Evolutionary conservation across 2,797 vertebrate species (phyloP).

Genomic region (Diceros bicornis): DNA sequence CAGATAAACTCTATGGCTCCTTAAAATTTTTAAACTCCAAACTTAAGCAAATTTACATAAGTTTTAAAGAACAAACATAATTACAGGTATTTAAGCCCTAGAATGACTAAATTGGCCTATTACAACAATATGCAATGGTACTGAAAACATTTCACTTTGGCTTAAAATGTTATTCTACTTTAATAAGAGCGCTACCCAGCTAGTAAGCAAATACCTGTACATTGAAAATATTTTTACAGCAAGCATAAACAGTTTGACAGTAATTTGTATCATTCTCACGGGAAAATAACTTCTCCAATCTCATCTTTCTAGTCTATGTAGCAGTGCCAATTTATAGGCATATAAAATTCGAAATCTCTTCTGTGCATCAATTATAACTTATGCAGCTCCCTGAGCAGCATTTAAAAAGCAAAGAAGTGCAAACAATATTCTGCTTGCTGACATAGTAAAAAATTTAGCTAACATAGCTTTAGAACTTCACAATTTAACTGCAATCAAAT

Average conservation of each 20-base stretch:
- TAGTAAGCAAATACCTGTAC: conserved; percentile 82
- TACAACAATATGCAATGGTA: conserved; percentile 56
- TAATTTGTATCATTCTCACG: conserved; percentile 85
- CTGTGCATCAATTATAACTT: conserved; percentile 84
- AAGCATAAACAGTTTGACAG: conserved; percentile 84
- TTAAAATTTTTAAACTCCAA: conserved; percentile 45
- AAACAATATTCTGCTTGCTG: conserved; percentile 88
- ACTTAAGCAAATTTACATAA: conserved; percentile 54
- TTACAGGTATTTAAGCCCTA: conserved; percentile 41
- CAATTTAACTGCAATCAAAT: conserved; percentile 81
- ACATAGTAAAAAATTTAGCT: conserved; percentile 86
- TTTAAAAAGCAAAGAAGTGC: conserved; percentile 87
- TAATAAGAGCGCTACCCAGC: conserved; percentile 77
- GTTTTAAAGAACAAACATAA: conserved; percentile 68
- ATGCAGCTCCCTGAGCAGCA: conserved; percentile 82
- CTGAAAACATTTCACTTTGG: conserved; percentile 69
- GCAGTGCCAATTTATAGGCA: conserved; percentile 83
- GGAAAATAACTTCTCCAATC: conserved; percentile 84
- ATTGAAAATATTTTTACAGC: conserved; percentile 82
- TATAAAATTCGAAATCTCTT: conserved; percentile 87
- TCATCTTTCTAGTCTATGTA: conserved; percentile 84
- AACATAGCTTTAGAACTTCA: conserved; percentile 83
- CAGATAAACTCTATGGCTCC: background rate
- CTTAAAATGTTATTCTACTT: conserved; percentile 76
- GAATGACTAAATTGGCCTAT: conserved; percentile 26